These are phyloP conservation scores for Villa cingulata DNA, from an alignment of 2,888 invertebrate genomes.

Conservation along the genomic window DNA sequence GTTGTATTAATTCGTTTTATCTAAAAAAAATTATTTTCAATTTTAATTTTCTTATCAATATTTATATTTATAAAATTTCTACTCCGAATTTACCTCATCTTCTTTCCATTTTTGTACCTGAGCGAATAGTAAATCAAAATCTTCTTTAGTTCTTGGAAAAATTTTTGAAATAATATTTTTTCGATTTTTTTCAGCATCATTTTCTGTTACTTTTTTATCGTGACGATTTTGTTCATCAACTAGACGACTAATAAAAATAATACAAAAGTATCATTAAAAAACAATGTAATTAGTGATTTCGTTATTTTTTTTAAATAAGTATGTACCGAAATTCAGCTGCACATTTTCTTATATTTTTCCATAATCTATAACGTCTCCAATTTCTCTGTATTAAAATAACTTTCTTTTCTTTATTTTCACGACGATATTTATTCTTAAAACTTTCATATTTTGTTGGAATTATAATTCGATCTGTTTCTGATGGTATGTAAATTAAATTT, in stretches of 20 bases:
- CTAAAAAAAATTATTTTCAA: slow-evolving; percentile 25
- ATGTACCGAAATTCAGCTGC: slow-evolving; percentile 38
- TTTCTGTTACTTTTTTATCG: slow-evolving; percentile 33
- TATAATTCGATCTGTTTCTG: slow-evolving; percentile 47
- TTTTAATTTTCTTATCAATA: too few species aligned
- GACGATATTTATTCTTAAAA: slow-evolving; percentile 44
- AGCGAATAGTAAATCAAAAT: slow-evolving; percentile 60
- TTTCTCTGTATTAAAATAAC: slow-evolving; percentile 50
- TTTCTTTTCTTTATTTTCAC: slow-evolving; percentile 43
- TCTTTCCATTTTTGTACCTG: slow-evolving; percentile 34
- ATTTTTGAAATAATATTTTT: slow-evolving; percentile 49
- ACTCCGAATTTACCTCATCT: slow-evolving; percentile 19
- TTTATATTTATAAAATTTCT: not conserved
- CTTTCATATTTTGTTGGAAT: slow-evolving; percentile 50
- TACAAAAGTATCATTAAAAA: too few species aligned
- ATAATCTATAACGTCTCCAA: slow-evolving; percentile 30
- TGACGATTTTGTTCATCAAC: slow-evolving; percentile 41
- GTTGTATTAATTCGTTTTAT: slow-evolving; percentile 49
- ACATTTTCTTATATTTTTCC: slow-evolving; percentile 38
- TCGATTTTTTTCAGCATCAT: slow-evolving; percentile 40
- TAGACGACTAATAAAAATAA: slow-evolving; percentile 38
- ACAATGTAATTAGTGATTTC: not conserved
- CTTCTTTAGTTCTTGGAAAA: slow-evolving; percentile 55
- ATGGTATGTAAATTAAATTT: slow-evolving; percentile 40
- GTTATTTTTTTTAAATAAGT: slow-evolving; percentile 19